These are phyloP conservation scores for Porites divaricata DNA, from an alignment of 92 coral and sea anemone genomes.

Conservation along the genomic window DNA sequence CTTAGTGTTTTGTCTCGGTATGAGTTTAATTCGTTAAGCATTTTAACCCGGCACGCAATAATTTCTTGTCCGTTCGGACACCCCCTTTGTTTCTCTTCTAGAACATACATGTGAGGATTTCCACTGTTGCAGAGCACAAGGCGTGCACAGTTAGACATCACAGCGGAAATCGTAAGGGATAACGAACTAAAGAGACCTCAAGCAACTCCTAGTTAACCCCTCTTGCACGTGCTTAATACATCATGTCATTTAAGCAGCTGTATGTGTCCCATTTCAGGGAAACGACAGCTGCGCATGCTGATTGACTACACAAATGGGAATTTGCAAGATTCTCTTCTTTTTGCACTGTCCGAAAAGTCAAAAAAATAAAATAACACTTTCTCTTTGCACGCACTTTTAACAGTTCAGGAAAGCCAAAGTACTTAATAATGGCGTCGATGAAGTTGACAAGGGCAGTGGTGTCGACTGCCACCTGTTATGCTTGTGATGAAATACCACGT, in stretches of 20 bases:
- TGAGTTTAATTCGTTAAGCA: background rate
- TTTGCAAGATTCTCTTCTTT: background rate
- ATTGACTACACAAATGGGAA: too few species aligned
- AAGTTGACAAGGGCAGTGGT: background rate
- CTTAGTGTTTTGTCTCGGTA: background rate
- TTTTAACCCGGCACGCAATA: background rate
- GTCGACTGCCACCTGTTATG: conserved; percentile 9
- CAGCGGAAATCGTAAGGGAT: background rate
- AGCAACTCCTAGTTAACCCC: too few species aligned
- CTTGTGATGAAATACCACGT: conserved; percentile 12
- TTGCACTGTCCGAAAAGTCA: background rate
- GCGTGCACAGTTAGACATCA: background rate
- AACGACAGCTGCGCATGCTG: conserved; percentile 21
- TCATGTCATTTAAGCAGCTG: conserved; percentile 9
- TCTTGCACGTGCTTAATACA: conserved; percentile 26
- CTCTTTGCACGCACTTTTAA: background rate
- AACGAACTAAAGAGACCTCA: background rate
- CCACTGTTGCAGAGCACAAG: background rate
- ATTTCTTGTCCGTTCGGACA: background rate
- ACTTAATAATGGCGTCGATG: too few species aligned
- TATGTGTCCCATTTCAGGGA: background rate
- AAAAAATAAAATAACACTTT: background rate
- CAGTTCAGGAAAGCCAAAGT: background rate
- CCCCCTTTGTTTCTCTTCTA: background rate
- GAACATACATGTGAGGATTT: background rate